Evolutionary conservation across 2,113 vertebrate species (phyloP).

Genomic region (Formicarius rufipectus): DNA sequence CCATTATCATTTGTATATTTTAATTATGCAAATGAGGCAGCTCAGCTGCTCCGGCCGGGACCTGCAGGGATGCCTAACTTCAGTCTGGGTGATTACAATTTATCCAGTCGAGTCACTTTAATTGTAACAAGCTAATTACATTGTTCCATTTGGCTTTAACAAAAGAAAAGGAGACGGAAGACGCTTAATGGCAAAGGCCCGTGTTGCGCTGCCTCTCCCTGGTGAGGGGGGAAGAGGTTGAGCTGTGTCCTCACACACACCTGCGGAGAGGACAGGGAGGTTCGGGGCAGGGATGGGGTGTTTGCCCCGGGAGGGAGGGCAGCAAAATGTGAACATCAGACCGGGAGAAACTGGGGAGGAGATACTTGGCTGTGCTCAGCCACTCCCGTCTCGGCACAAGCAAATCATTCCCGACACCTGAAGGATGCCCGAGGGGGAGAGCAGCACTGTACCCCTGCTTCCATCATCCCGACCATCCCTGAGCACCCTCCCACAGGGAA

Average conservation of each 20-base stretch:
- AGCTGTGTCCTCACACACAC: background rate
- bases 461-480: background rate
- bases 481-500: rapidly evolving
- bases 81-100: slow-evolving; percentile 99
- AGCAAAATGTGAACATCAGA: rapidly evolving
- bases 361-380: rapidly evolving
- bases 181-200: slow-evolving; percentile 78
- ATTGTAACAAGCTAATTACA: slow-evolving; percentile 99
- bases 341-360: background rate
- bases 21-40: slow-evolving; percentile 99
- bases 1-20: slow-evolving; percentile 99
- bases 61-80: slow-evolving; percentile 99
- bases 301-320: background rate
- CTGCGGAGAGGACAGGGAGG: rapidly evolving
- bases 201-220: background rate
- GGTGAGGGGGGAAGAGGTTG: background rate
- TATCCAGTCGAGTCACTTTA: slow-evolving; percentile 99
- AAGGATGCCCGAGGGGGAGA: background rate
- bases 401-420: rapidly evolving
- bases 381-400: rapidly evolving
- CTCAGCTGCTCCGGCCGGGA: slow-evolving; percentile 95
- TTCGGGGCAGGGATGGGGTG: background rate
- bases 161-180: slow-evolving; percentile 89
- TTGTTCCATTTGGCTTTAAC: slow-evolving; percentile 99
- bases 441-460: rapidly evolving